phyloP scores from a whole-genome alignment of 2,113 vertebrate genomes.

The Seriola rivoliana region DNA sequence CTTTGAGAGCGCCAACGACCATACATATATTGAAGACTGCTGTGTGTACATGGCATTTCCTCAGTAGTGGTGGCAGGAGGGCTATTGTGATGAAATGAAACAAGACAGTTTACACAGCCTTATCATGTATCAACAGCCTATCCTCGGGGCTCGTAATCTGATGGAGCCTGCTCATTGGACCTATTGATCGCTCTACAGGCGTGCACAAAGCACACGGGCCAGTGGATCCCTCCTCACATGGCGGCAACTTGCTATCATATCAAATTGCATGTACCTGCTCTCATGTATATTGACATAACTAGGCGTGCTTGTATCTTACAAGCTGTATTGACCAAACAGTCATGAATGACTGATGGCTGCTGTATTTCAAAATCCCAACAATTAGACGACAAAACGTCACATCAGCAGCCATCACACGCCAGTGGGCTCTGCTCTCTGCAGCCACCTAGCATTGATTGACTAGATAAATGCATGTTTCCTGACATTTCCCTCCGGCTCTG shows the following conservation, averaged over 20 bases:
- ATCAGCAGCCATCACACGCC: background rate
- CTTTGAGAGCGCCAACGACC: conserved; percentile 19
- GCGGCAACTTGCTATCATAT: background rate
- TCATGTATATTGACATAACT: conserved; percentile 9
- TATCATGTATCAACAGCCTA: conserved; percentile 46
- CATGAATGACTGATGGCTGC: conserved; percentile 14
- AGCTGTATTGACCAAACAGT: conserved; percentile 21
- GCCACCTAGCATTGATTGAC: conserved; percentile 55
- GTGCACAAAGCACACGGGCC: conserved; percentile 1
- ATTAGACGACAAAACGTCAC: background rate
- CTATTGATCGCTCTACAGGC: conserved; percentile 15
- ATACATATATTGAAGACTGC: conserved; percentile 9
- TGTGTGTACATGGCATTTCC: conserved; percentile 8
- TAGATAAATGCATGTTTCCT: conserved; percentile 51
- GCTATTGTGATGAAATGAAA: conserved; percentile 38
- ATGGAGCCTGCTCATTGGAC: conserved; percentile 6
- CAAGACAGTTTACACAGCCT: conserved; percentile 29
- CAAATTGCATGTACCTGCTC: background rate
- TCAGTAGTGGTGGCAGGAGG: background rate
- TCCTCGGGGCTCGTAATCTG: conserved; percentile 43
- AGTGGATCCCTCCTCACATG: background rate
- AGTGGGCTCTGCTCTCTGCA: background rate
- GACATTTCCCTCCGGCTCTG: conserved; percentile 50
- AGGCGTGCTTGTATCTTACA: background rate
- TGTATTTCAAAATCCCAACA: conserved; percentile 18